Base-by-base conservation (phyloP, 2,113 vertebrate species). In the Climacteris rufus region DNA sequence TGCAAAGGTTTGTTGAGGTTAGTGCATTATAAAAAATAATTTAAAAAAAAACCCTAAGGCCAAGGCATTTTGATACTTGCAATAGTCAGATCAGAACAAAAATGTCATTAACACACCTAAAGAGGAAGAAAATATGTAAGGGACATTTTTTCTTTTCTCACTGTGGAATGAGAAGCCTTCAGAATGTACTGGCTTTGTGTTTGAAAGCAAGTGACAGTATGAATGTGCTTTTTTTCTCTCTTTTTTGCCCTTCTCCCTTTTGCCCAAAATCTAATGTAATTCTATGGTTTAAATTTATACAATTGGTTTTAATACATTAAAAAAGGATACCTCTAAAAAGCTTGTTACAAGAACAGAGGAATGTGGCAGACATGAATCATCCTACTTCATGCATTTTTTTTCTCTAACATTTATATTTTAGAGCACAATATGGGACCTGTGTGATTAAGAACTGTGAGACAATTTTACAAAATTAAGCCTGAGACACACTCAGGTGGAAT, bases 1-100 rank as follows among this genome's bases (percentile, higher is more conserved):
- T 96, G 94, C 24, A 82, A 98, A 98, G 98, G 96, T 98, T 98
- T 97, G 94, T 98, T 84, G 71, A 97, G 97, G 85, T 97, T 97
- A 83, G 83, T 97, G 95, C 82, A 91, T 95, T 93, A 96, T 96
- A 94, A 98, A 98, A 97, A 96, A 31, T 6, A 13, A 7, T n/a
- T n/a, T n/a, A 24, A n/a, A 94, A 97, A 94, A 94, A 94, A 92
- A 31, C 50, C 89, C 89, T 96, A 95, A 96, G 90, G 93, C 92
- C 5, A 6, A 97, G 84, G 89, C 44, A 95, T 97, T 97, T 97
- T 96, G 95, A 83, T 96, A 96, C 84, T 97, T 97, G 94, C 96
- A 97, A 96, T 76, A 93, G 92, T 95, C 93, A 97, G 92, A 97
- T 98, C 94, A 97, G 95, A 96, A 95, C 83, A 96, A 96, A 93